phyloP scores from a whole-genome alignment of 1,140 invertebrate species.

The Schlechtendalia chinensis region DNA sequence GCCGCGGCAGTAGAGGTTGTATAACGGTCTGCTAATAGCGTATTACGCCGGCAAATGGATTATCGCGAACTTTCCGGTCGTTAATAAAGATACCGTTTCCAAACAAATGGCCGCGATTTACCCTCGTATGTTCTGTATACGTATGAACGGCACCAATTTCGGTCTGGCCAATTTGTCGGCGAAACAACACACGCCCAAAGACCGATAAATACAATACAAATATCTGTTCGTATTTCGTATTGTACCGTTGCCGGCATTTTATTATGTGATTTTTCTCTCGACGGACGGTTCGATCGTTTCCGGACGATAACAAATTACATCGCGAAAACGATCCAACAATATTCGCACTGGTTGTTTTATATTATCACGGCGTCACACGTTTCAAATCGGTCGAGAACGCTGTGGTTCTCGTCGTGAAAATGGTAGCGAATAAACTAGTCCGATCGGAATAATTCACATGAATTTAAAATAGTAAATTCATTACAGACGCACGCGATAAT shows the following conservation, averaged over 20 bases:
- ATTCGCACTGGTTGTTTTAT: too few relatives aligned
- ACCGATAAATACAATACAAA: too few relatives aligned
- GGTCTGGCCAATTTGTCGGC: slow-evolving; percentile 1
- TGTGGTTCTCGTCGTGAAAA: too few relatives aligned
- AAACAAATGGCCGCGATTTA: slow-evolving; percentile 18
- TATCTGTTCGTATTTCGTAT: too few relatives aligned
- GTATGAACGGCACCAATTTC: slow-evolving; percentile 1
- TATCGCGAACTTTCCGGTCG: slow-evolving; percentile 30
- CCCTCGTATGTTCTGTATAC: background rate
- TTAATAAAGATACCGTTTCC: slow-evolving; percentile 29
- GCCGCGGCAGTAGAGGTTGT: background rate
- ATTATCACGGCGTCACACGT: too few relatives aligned
- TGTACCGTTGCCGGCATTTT: too few relatives aligned
- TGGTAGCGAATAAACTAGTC: too few relatives aligned
- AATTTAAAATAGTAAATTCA: too few relatives aligned
- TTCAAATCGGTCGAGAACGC: too few relatives aligned
- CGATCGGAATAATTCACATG: too few relatives aligned
- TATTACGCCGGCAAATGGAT: slow-evolving; percentile 25
- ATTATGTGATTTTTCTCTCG: too few relatives aligned
- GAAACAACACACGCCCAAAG: background rate
- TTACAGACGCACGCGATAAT: too few relatives aligned
- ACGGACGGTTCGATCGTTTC: background rate
- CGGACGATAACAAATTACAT: background rate
- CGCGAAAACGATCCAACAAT: background rate
- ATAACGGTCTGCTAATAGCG: slow-evolving; percentile 41